Evolutionary conservation across 1,140 invertebrate genomes (phyloP), one percentile per base, ranked within the genome.

Genomic region (Ostrea edulis): DNA sequence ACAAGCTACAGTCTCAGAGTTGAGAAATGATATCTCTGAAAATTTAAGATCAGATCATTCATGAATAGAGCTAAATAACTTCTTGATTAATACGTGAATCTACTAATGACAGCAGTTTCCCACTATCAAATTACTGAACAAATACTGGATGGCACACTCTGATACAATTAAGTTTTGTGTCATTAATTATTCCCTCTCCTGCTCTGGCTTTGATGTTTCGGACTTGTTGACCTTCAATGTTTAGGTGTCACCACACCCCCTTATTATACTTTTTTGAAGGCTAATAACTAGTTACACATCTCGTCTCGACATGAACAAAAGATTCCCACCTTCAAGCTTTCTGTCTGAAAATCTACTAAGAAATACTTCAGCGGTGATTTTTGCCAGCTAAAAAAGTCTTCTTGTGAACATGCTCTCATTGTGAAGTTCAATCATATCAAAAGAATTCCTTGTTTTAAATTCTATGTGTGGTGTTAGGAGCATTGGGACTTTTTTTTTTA

Each of bases 251-350:
- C 68, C 68, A 77, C 68, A 77, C 68, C 68, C 68, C 68, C 68
- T 77, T 77, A 77, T 77, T 77, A 77, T 77, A 35, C 68, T 77
- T 77, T 77, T 77, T 77, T 77, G 68, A 77, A 77, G 22, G 68
- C 68, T 77, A 77, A 77, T 77, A 77, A 77, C 68, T 77, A 77
- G 68, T 77, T 77, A 77, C 68, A 77, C 68, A 77, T 77, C 68
- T 77, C 29, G 68, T 77, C 68, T 77, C 22, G 25, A 29, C 25
- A 14, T 25, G 68, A 77, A 77, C 68, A 77, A 77, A 77, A 77
- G 68, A 77, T 29, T 77, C 68, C 68, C 68, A 77, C 68, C 29
- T 25, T 29, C 17, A 77, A 77, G 29, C 25, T 20, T 62, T 77
- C 25, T 77, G 68, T 77, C 68, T 77, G 68, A 25, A 71, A 25